Conservation (phyloP, 2,888 invertebrate genomes). For the Teleogryllus oceanicus region DNA sequence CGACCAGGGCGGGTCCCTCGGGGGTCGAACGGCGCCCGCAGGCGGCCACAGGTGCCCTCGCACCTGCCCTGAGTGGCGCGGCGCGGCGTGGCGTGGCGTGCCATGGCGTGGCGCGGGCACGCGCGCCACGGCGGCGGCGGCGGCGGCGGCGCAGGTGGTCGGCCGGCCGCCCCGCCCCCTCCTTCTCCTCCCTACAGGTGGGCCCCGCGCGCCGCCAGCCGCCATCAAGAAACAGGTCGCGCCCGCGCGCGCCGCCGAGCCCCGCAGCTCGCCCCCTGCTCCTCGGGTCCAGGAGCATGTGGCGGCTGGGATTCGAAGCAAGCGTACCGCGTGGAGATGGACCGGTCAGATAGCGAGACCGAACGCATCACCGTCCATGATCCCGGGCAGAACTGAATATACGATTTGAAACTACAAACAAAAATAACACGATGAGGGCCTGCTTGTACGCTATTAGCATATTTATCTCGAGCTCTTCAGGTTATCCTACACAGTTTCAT, state of each 20-base stretch:
- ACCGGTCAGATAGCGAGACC: too few relatives aligned
- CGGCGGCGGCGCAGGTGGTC: background rate
- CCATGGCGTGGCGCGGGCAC: background rate
- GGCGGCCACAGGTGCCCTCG: background rate
- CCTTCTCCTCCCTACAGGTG: background rate
- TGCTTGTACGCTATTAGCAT: too few relatives aligned
- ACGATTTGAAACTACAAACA: too few relatives aligned
- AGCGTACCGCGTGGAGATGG: background rate
- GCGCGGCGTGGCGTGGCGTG: background rate
- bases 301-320: background rate
- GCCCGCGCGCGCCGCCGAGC: background rate
- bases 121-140: background rate
- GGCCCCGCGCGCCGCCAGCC: background rate
- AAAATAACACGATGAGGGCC: too few relatives aligned
- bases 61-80: background rate
- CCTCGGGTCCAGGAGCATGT: background rate
- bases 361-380: too few relatives aligned
- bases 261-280: background rate
- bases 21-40: background rate
- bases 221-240: background rate
- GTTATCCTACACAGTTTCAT: too few relatives aligned
- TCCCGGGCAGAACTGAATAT: too few relatives aligned
- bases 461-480: too few relatives aligned
- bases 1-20: background rate
- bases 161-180: background rate